Base-by-base conservation (phyloP, 2,113 vertebrate genomes). In the Boulengeromyrus knoepffleri region DNA sequence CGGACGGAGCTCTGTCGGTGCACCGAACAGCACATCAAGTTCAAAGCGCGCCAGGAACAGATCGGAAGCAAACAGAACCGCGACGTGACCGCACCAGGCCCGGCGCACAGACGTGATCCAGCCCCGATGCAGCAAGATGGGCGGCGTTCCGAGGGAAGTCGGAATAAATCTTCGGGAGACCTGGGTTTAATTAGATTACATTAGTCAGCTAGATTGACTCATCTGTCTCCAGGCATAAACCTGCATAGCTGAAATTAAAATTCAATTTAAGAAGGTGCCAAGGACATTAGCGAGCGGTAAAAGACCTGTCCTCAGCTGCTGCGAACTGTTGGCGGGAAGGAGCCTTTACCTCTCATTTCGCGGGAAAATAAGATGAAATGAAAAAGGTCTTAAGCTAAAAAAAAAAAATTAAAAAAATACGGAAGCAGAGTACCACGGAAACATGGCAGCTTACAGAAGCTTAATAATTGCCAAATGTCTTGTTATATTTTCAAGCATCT, bases 121-220 rank as follows among this genome's bases (percentile, higher is more conserved):
- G 74, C 66, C 6, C n/a, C 19, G 19, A 46, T 45, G 13, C 50
- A 21, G 24, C 36, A 17, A 85, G 80, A 83, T 39, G 31, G 36
- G 15, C 39, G 21, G 24, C 4, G 31, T 62, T 85, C 52, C 84
- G 3, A 58, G 66, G 85, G 58, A 87, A 70, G 27, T 24, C 3
- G 88, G 89, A 19, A 88, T 50, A 92, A 93, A 90, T 74, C 89
- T 87, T 89, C 7, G 85, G 36, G 83, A 49, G 83, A 85, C 24
- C 58, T 58, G 53, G 56, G 87, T 88, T 93, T 93, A 86, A 95
- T 93, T 93, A 91, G 90, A 94, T 90, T 92, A 93, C 89, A 91
- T 89, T 90, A 90, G 87, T 92, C 91, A 92, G 90, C 90, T 89
- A 89, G 90, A 92, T 86, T 89, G 91, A 91, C 91, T 90, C 91